These are phyloP conservation scores for Gymnoscopelus microlampas DNA, from an alignment of 2,797 vertebrate genomes.

Conservation along the genomic window DNA sequence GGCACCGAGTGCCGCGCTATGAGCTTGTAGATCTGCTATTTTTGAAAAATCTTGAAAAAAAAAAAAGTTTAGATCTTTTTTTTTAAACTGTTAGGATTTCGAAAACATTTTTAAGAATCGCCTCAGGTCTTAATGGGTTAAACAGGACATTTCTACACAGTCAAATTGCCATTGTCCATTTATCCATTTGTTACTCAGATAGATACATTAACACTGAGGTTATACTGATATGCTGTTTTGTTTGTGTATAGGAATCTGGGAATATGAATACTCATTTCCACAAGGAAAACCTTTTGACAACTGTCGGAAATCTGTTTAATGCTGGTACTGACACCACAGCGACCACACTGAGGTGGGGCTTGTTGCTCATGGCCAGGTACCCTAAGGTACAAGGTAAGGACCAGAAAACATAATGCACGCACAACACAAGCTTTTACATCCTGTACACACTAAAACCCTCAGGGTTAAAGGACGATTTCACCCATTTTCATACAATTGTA, in stretches of 20 bases:
- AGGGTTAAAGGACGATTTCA: not conserved
- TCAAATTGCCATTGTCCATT: too few species aligned
- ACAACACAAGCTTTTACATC: not conserved
- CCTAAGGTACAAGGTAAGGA: constrained; percentile 57
- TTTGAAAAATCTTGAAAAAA: too few species aligned
- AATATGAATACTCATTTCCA: constrained; percentile 34
- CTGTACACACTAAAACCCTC: not conserved
- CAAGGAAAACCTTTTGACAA: constrained; percentile 27
- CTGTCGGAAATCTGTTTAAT: constrained; percentile 52
- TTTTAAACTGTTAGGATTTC: too few species aligned
- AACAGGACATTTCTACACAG: too few species aligned
- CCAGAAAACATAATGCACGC: not conserved
- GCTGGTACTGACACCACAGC: constrained; percentile 58
- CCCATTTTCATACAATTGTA: too few species aligned
- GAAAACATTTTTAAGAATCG: too few species aligned
- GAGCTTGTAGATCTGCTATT: too few species aligned
- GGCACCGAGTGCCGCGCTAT: too few species aligned
- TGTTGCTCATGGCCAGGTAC: constrained; percentile 69
- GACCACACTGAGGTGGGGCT: constrained; percentile 49
- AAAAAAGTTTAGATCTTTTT: too few species aligned
- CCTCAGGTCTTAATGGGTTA: too few species aligned
- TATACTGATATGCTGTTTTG: not conserved
- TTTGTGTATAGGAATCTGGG: constrained; percentile 40
- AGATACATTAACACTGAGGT: too few species aligned
- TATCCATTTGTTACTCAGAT: too few species aligned